These are phyloP conservation scores for Uropetala carovei DNA, from an alignment of 2,888 invertebrate genomes.

Conservation along the genomic window DNA sequence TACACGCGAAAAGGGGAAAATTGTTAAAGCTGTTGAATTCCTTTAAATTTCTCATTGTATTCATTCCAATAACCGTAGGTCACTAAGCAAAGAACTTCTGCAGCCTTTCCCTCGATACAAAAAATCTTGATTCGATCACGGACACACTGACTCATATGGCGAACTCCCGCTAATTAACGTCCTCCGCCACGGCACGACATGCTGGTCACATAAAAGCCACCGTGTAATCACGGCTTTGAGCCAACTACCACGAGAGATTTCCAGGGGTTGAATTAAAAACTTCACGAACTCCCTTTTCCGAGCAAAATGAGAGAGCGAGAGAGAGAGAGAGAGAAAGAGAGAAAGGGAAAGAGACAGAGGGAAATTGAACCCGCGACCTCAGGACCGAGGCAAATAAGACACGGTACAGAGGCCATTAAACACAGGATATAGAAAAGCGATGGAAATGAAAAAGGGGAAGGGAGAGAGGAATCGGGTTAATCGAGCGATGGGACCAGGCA, in stretches of 20 bases:
- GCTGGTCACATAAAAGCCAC: neutral
- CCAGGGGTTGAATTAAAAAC: slow-evolving; percentile 6
- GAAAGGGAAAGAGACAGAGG: neutral
- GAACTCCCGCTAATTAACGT: neutral
- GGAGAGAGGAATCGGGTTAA: slow-evolving; percentile 56
- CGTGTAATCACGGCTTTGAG: neutral
- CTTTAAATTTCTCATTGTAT: too few relatives aligned
- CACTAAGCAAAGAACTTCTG: too few relatives aligned
- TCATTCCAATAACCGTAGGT: too few relatives aligned
- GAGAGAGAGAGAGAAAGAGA: neutral
- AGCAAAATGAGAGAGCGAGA: neutral
- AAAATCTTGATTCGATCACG: too few relatives aligned
- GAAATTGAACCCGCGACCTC: slow-evolving; percentile 46
- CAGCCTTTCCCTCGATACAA: too few relatives aligned
- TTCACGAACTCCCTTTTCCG: neutral
- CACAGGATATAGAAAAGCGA: slow-evolving; percentile 42
- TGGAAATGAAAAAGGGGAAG: slow-evolving; percentile 34
- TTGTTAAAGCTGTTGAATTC: too few relatives aligned
- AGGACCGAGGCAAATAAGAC: neutral
- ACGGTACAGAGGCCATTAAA: slow-evolving; percentile 43
- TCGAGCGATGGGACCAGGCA: slow-evolving; percentile 41
- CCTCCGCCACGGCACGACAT: neutral
- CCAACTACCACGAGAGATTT: neutral
- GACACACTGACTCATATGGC: neutral
- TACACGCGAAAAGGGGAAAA: too few relatives aligned